Percentiles rank a stretch among this genome's conserved stretches.
Evolutionary conservation across 2,888 invertebrate genomes (phyloP).

Genomic region (Lycia hirtaria): DNA sequence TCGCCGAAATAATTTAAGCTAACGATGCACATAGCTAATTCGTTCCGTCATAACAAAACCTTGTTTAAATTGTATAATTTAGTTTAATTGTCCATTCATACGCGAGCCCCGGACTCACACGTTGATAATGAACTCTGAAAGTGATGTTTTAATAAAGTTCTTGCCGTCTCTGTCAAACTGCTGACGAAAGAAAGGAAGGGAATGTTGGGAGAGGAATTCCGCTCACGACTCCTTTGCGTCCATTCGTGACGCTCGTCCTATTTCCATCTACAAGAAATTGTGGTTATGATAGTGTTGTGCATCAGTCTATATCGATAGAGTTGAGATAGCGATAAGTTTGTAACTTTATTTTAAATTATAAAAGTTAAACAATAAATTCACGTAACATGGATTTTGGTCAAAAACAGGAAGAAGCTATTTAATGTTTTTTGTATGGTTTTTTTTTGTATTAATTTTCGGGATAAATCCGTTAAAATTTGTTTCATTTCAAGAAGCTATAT

Average conservation of each 20-base stretch:
- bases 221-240: slow-evolving; percentile 49
- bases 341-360: not conserved
- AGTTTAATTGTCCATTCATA: slow-evolving; percentile 68
- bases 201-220: slow-evolving; percentile 50
- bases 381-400: too few relatives aligned
- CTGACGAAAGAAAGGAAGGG: slow-evolving; percentile 39
- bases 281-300: slow-evolving; percentile 48
- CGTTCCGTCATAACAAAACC: slow-evolving; percentile 53
- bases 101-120: slow-evolving; percentile 71
- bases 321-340: slow-evolving; percentile 3
- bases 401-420: too few relatives aligned
- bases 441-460: too few relatives aligned
- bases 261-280: slow-evolving; percentile 65
- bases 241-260: slow-evolving; percentile 72
- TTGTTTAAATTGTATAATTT: slow-evolving; percentile 71
- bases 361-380: too few relatives aligned
- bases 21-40: slow-evolving; percentile 46
- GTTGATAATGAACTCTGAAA: slow-evolving; percentile 69
- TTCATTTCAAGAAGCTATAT: too few relatives aligned
- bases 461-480: too few relatives aligned
- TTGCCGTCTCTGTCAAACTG: slow-evolving; percentile 50
- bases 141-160: slow-evolving; percentile 72
- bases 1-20: slow-evolving; percentile 45
- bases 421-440: too few relatives aligned
- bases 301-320: not conserved